phyloP scores from a whole-genome alignment of 2,797 vertebrate genomes.

The Champsocephalus gunnari region DNA sequence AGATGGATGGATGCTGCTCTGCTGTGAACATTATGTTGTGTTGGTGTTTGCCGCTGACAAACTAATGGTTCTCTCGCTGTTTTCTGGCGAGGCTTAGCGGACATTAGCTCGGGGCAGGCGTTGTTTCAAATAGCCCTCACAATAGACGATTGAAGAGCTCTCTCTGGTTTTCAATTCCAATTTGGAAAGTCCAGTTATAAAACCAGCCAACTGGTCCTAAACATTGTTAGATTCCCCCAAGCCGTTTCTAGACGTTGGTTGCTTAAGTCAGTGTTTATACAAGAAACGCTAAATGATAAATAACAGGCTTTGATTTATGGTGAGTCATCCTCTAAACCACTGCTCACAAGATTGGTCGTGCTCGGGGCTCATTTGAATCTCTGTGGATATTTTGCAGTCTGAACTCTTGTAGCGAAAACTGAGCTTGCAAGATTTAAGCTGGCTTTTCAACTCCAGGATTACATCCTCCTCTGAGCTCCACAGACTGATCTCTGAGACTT shows the following conservation, averaged over 20 bases:
- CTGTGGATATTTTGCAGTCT: slow-evolving; percentile 34
- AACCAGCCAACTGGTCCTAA: slow-evolving; percentile 20
- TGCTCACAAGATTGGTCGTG: slow-evolving; percentile 21
- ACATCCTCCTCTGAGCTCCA: slow-evolving; percentile 44
- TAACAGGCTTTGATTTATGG: slow-evolving; percentile 22
- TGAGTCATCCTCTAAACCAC: slow-evolving; percentile 44
- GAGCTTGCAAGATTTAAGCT: slow-evolving; percentile 38
- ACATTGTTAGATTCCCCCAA: slow-evolving; percentile 9
- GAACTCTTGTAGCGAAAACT: slow-evolving; percentile 41
- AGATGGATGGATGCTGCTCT: slow-evolving; percentile 17
- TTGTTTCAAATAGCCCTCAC: slow-evolving; percentile 30
- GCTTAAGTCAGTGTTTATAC: slow-evolving; percentile 21
- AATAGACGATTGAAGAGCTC: slow-evolving; percentile 54
- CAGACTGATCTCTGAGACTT: slow-evolving; percentile 40
- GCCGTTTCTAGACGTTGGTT: slow-evolving; percentile 8
- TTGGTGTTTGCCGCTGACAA: slow-evolving; percentile 4
- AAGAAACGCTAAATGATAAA: slow-evolving; percentile 23
- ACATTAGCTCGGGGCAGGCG: slow-evolving; percentile 37
- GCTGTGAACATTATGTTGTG: slow-evolving; percentile 16
- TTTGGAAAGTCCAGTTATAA: slow-evolving; percentile 32
- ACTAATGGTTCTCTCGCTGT: slow-evolving; percentile 13
- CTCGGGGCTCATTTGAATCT: slow-evolving; percentile 33
- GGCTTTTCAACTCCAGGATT: slow-evolving; percentile 35
- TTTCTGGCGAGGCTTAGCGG: slow-evolving; percentile 27
- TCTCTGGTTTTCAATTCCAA: slow-evolving; percentile 25